Evolutionary conservation across 2,797 vertebrate species (phyloP).

Genomic region (Chiloscyllium punctatum): DNA sequence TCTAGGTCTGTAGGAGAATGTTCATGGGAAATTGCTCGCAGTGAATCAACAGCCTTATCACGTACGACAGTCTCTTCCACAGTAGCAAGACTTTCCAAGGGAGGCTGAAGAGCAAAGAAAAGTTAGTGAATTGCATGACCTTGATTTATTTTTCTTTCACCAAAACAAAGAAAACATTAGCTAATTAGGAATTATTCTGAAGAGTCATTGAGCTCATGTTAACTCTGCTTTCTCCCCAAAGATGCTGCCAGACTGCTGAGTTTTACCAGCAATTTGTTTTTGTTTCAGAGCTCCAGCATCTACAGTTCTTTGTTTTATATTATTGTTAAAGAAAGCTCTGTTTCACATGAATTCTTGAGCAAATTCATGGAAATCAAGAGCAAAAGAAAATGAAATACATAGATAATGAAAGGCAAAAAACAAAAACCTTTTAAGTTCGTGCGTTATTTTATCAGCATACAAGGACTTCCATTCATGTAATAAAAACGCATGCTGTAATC

Average conservation of each 20-base stretch:
- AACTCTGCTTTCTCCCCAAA: too few relatives aligned
- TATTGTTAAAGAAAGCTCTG: not conserved
- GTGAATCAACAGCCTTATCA: constrained; percentile 76
- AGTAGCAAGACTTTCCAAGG: constrained; percentile 74
- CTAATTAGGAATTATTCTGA: too few relatives aligned
- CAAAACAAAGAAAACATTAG: not conserved
- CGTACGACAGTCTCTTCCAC: constrained; percentile 78
- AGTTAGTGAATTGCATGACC: not conserved
- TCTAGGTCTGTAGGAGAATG: constrained; percentile 77
- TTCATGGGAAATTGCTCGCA: constrained; percentile 77
- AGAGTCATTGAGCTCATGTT: too few relatives aligned
- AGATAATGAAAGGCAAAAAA: not conserved
- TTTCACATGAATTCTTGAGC: not conserved
- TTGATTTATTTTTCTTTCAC: not conserved
- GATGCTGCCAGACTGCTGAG: too few relatives aligned
- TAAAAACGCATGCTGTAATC: not conserved
- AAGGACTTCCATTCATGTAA: not conserved
- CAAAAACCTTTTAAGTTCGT: not conserved
- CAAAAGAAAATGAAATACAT: not conserved
- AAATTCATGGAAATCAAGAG: not conserved
- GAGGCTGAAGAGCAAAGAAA: constrained; percentile 54
- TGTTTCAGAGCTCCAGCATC: too few relatives aligned
- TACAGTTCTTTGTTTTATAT: not conserved
- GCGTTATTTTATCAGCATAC: not conserved
- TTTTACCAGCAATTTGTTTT: too few relatives aligned